Evolutionary conservation across 64 coral and sea anemone genomes (phyloP).

Genomic region (Acropora yongei): DNA sequence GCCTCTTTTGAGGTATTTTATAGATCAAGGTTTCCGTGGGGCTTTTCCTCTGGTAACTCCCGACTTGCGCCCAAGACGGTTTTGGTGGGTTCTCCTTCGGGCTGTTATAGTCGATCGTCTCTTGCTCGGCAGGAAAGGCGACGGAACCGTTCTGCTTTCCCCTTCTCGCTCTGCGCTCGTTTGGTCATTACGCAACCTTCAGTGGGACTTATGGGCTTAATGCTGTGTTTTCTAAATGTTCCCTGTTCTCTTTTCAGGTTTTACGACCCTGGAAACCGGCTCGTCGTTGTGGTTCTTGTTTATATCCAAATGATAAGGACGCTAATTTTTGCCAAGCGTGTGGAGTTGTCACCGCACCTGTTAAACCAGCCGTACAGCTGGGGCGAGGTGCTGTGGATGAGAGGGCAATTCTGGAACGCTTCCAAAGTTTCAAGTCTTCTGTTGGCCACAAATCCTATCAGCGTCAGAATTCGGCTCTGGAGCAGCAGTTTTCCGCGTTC

Average conservation of each 20-base stretch:
- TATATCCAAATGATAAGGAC: constrained; percentile 31
- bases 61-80: constrained; percentile 29
- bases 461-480: constrained; percentile 45
- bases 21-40: constrained; percentile 23
- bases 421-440: constrained; percentile 16
- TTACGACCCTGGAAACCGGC: constrained; percentile 38
- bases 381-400: constrained; percentile 1
- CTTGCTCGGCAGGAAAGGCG: constrained; percentile 9
- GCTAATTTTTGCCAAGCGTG: constrained; percentile 56
- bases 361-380: not conserved
- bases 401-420: not conserved
- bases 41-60: constrained; percentile 20
- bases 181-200: not conserved
- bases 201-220: constrained; percentile 48
- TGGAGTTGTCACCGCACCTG: not conserved
- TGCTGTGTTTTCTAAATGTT: constrained; percentile 13
- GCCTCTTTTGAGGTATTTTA: not conserved
- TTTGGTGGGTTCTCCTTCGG: constrained; percentile 42
- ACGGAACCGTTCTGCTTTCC: not conserved
- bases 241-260: not conserved
- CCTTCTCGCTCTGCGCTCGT: not conserved
- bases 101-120: constrained; percentile 25
- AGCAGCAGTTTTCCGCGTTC: constrained; percentile 16
- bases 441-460: not conserved
- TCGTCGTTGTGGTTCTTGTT: not conserved